Evolutionary conservation across 1,140 invertebrate genomes (phyloP), one percentile per base, ranked within the genome.

Genomic region (Oryctes rhinoceros): DNA sequence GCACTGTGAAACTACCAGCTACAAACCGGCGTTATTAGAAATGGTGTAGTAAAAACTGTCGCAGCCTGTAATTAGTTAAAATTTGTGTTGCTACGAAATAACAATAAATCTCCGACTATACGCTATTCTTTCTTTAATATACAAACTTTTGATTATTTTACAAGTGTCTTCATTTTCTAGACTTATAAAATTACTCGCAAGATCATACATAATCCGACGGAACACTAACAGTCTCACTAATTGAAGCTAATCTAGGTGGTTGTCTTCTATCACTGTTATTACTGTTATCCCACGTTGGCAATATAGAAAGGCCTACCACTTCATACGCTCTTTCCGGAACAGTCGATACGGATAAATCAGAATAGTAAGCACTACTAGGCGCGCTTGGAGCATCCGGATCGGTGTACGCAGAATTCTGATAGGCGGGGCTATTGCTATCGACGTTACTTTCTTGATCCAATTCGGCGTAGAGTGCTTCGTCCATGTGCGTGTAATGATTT

Each of bases 401-500:
- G 81, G 91, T 92, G 86, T 93, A 93, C 13, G 90, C 92, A 2
- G 92, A 92, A 86, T 93, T 93, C 84, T 93, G 92, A 83, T 93
- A 93, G 9, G 92, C 92, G 4, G 92, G 92, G 85, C 89, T 90
- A 20, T 89, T 90, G 20, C 88, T 89, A 67, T 80, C 85, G 79
- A 79, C 85, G 81, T 84, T 85, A 77, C 86, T 90, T 83, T 88
- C 90, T 48, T 86, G 85, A 85, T 93, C 92, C 80, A 93, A 86
- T 86, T 93, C 92, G 30, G 92, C 92, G 83, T 93, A 93, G 1
- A 93, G 87, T 0, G 92, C 92, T 76, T 92, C 92, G 78, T 93
- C 92, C 91, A 93, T 91, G 84, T 92, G 91, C 9, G 92, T 93
- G 84, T 93, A 93, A 85, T 93, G 92, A 84, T 93, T 93, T 85